A percentile compares a stretch with the other conserved stretches of the same genome.
These are phyloP conservation scores for Quadroppia sp. DNA, from an alignment of 2,888 invertebrate genomes.

Conservation along the genomic window DNA sequence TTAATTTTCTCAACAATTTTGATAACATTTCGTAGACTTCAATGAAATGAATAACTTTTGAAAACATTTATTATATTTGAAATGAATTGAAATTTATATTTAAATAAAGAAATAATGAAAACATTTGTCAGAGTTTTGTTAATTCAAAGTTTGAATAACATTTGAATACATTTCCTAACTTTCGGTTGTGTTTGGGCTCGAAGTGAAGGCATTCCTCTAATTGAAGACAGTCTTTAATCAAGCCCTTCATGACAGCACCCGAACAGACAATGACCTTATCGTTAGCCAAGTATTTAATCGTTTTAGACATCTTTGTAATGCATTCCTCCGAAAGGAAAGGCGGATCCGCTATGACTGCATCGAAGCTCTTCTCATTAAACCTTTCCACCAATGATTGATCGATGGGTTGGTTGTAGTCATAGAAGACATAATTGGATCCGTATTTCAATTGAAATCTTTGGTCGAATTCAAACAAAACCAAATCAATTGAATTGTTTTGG, in stretches of 20 bases:
- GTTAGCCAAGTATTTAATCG: conserved; percentile 69
- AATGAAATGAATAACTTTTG: no score
- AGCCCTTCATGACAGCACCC: conserved; percentile 70
- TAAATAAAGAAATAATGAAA: no score
- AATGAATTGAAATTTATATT: no score
- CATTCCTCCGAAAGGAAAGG: conserved; percentile 93
- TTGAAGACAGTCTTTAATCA: conserved; percentile 63
- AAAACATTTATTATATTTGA: no score
- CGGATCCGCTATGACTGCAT: conserved; percentile 86
- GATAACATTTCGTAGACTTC: no score
- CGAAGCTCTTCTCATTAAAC: conserved; percentile 57
- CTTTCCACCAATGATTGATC: conserved; percentile 59
- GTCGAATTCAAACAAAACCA: conserved; percentile 46
- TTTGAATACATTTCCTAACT: conserved; percentile 85
- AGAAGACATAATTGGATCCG: conserved; percentile 73
- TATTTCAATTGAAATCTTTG: conserved; percentile 65
- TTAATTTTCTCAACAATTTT: no score
- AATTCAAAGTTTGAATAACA: conserved; percentile 80
- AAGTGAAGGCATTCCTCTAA: conserved; percentile 64
- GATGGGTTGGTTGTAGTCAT: conserved; percentile 79
- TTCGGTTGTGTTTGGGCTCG: conserved; percentile 76
- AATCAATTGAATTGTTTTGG: conserved; percentile 45
- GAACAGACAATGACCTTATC: conserved; percentile 80
- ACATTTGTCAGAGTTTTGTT: background rate
- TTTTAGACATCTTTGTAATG: conserved; percentile 72